These are phyloP conservation scores for Trachymyrmex septentrionalis DNA, from an alignment of 1,140 invertebrate species.

Conservation along the genomic window DNA sequence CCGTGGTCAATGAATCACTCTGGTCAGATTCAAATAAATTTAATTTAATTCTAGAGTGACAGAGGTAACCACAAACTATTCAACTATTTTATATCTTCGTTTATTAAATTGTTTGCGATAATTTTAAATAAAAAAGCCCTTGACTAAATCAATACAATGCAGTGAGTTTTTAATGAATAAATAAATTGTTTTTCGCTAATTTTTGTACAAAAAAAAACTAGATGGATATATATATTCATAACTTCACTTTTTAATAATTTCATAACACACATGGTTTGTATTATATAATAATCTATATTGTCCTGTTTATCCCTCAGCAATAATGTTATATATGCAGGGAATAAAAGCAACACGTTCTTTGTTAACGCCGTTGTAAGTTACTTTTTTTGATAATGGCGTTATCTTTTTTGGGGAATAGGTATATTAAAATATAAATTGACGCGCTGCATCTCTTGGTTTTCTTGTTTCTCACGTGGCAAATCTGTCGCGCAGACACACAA, in stretches of 20 bases:
- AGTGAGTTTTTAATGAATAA: neutral
- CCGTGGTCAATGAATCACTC: constrained; percentile 18
- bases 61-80: neutral
- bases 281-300: too few relatives aligned
- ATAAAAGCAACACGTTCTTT: too few relatives aligned
- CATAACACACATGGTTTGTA: too few relatives aligned
- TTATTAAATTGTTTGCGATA: constrained; percentile 21
- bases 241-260: too few relatives aligned
- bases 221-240: neutral
- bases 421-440: neutral
- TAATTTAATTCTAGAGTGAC: neutral
- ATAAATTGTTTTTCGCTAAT: neutral
- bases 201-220: neutral
- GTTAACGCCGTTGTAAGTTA: too few relatives aligned
- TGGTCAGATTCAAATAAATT: neutral
- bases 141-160: neutral
- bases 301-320: too few relatives aligned
- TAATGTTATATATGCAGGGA: too few relatives aligned
- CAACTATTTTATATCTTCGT: neutral
- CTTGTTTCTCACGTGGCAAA: constrained; percentile 26
- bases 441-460: neutral
- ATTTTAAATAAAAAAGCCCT: neutral
- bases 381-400: too few relatives aligned
- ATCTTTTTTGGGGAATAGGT: neutral
- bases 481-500: constrained; percentile 28